Base-by-base conservation (phyloP, 2,113 vertebrate species). In the Danionella cerebrum region DNA sequence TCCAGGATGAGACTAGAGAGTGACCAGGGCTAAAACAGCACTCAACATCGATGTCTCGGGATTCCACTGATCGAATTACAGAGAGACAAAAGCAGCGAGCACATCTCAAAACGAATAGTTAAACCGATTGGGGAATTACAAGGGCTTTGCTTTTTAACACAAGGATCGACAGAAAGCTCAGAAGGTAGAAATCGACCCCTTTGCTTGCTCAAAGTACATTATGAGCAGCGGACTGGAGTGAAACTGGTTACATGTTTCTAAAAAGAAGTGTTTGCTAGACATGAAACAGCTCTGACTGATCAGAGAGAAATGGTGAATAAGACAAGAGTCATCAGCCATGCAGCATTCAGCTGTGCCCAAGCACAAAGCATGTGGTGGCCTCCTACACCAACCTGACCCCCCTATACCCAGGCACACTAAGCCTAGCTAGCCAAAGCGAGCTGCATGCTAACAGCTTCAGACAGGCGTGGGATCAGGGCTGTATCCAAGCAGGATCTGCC, bases 381-480 rank as follows among this genome's bases (percentile, higher is more conserved):
- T 75, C 60, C 80, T 75, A 82, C 68, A 78, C 80, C 76, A n/a
- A n/a, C n/a, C n/a, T n/a, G n/a, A n/a, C 70, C 74, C 62, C 59
- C 67, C 42, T 82, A 84, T 70, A 83, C 75, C 52, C 11, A 89
- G 89, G 90, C 89, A 82, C 79, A 86, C 81, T 89, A 91, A 91
- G 88, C 89, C 89, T 80, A 80, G 83, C 84, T 64, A 86, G 84
- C 86, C 82, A 85, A 86, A 93, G 90, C 89, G 85, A 88, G 90
- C 81, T 84, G 89, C 89, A 80, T 83, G 85, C 86, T 97, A 97
- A 98, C 91, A 90, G 88, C 89, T 96, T 94, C 91, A 91, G 93
- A 96, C 93, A 94, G 91, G 90, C 91, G 91, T 98, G 94, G 91
- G 94, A 95, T 91, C 90, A 84, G 75, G 76, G 79, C 76, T 89